Conservation (phyloP, 1,140 invertebrate species). For the Pissodes strobi region DNA sequence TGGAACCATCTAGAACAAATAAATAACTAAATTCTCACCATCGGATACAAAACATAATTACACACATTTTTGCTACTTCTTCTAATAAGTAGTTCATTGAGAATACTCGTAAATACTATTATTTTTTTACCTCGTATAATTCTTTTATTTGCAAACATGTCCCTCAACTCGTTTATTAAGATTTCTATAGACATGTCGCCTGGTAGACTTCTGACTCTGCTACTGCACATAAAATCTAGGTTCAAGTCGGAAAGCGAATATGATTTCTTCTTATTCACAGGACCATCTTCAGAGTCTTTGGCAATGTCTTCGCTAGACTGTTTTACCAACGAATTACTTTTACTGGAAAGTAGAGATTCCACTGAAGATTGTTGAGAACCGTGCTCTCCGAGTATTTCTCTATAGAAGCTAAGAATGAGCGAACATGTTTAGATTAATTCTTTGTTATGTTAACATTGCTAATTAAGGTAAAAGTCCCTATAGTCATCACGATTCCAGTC, state of each 20-base stretch:
- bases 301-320: background rate
- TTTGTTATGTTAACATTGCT: constrained; percentile 1
- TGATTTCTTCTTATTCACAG: background rate
- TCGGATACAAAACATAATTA: background rate
- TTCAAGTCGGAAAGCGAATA: background rate
- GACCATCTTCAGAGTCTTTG: background rate
- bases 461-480: no score
- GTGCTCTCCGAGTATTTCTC: background rate
- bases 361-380: background rate
- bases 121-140: background rate
- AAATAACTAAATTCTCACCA: background rate
- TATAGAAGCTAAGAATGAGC: background rate
- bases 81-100: no score
- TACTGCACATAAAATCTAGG: constrained; percentile 1
- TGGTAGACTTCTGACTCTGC: background rate
- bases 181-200: background rate
- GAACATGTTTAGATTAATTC: background rate
- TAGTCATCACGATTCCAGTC: no score
- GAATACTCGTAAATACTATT: background rate
- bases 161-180: background rate
- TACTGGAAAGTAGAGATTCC: background rate
- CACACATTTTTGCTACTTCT: background rate
- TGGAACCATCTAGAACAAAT: constrained; percentile 15
- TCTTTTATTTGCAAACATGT: background rate
- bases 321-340: background rate